A percentile compares a stretch with the other conserved stretches of the same genome.
Conservation (phyloP, 1,140 invertebrate genomes). For the Zaprionus inermis region DNA sequence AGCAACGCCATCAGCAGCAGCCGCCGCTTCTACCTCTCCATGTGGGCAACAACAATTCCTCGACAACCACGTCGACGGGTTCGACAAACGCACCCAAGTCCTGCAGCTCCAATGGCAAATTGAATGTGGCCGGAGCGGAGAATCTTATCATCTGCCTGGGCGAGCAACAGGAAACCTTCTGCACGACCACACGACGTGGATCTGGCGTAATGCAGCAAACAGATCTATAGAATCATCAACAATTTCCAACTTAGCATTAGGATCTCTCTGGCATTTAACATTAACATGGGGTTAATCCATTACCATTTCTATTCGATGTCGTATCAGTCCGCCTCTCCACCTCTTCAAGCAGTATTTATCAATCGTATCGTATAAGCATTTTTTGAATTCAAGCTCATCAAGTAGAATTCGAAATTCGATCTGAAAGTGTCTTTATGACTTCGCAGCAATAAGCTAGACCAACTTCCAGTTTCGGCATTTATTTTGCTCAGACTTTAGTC, state of each 20-base stretch:
- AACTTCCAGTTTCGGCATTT: not conserved
- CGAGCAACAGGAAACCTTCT: slow-evolving; percentile 66
- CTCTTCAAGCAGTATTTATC: slow-evolving; percentile 31
- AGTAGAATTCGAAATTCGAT: not conserved
- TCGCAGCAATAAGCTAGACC: slow-evolving; percentile 15
- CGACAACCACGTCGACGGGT: slow-evolving; percentile 67
- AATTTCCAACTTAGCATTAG: not conserved
- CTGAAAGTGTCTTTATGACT: not conserved
- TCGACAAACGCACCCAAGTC: slow-evolving; percentile 65
- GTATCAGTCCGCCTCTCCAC: slow-evolving; percentile 6
- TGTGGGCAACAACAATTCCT: slow-evolving; percentile 70
- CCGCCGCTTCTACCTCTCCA: slow-evolving; percentile 37
- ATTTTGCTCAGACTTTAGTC: not conserved
- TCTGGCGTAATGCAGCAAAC: slow-evolving; percentile 64
- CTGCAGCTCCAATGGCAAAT: slow-evolving; percentile 62
- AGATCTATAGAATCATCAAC: slow-evolving; percentile 36
- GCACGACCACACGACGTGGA: slow-evolving; percentile 53
- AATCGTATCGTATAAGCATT: too few relatives aligned
- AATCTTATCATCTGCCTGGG: slow-evolving; percentile 67
- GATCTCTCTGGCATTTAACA: slow-evolving; percentile 34
- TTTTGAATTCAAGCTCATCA: not conserved
- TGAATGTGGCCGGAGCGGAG: slow-evolving; percentile 39
- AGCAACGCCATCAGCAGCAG: slow-evolving; percentile 18
- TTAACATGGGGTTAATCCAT: slow-evolving; percentile 23
- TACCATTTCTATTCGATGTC: slow-evolving; percentile 14